These are phyloP conservation scores for Hymenopus coronatus DNA, from an alignment of 2,888 invertebrate species.

Conservation along the genomic window DNA sequence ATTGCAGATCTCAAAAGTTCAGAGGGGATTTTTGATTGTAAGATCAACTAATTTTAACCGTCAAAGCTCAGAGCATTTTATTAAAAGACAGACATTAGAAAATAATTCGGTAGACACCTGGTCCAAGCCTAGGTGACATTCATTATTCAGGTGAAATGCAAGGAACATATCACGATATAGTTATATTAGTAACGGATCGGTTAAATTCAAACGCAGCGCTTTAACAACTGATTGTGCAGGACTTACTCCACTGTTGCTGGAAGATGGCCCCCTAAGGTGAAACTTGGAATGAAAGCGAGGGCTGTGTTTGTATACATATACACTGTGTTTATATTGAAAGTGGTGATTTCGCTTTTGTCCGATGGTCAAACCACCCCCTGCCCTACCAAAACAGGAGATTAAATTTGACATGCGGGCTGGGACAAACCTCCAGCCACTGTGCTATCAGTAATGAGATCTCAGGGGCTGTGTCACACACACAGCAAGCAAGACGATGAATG, in stretches of 20 bases:
- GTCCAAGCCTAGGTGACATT: too few species aligned
- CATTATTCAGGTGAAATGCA: too few species aligned
- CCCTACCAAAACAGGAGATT: slow-evolving; percentile 20
- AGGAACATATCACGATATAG: too few species aligned
- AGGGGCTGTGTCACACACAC: not conserved
- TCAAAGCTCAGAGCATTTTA: too few species aligned
- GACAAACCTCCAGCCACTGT: not conserved
- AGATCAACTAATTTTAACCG: too few species aligned
- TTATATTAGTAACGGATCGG: too few species aligned
- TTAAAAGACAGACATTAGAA: too few species aligned
- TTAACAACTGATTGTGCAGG: too few species aligned
- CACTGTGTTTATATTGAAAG: slow-evolving; percentile 13
- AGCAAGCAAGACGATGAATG: not conserved
- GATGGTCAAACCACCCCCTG: slow-evolving; percentile 1
- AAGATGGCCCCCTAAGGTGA: not conserved
- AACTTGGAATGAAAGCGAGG: not conserved
- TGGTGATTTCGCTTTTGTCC: slow-evolving; percentile 8
- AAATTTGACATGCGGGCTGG: slow-evolving; percentile 10
- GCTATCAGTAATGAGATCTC: slow-evolving; percentile 18
- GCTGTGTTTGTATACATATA: not conserved
- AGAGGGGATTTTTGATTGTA: too few species aligned
- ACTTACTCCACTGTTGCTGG: not conserved
- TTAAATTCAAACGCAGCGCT: not conserved
- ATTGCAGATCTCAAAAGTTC: too few species aligned
- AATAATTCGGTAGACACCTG: too few species aligned